Evolutionary conservation across 2,797 vertebrate species (phyloP), one percentile per base, ranked within the genome.

Genomic region (Neosilurus mollespiculum): DNA sequence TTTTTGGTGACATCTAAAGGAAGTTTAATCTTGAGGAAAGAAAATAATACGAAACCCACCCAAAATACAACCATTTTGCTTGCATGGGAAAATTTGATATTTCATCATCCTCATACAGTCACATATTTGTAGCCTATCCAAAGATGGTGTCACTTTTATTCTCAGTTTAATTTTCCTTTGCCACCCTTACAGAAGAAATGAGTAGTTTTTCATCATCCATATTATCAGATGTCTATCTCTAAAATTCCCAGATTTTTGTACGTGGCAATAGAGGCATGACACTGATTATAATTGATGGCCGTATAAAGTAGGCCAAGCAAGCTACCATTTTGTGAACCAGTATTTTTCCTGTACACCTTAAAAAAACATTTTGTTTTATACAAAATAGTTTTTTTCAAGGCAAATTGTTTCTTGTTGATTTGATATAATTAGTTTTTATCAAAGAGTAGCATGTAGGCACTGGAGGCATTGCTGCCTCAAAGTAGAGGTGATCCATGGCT

Each of bases 61-160:
- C 71, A 56, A 30, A 51, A 56, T 75, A 30, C 24, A 56, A 9
- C 56, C 71, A 56, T 75, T 75, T 11, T 56, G 71, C 56, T 75
- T 79, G n/a, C 64, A 79, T 79, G 9, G 61, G 43, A 26, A 26
- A 79, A n/a, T 62, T 30, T 65, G 24, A 16, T 24, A 79, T 51
- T 79, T 66, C 78, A 59, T 53, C 78, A 75, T 56, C 53, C 71
- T 81, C 80, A 54, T 20, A 4, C 54, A 81, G 72, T 53, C 66
- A 61, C 80, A 70, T 84, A 80, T 81, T 71, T 51, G 73, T 8
- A 67, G 26, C 58, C 53, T 73, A 67, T 56, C 71, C 24, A 75
- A 58, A 75, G 53, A 75, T 75, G 70, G n/a, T 51, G 69, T 26
- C 37, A 72, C 9, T 18, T 30, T 30, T 24, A 11, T 53, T 30